Percentiles rank a stretch among this genome's conserved stretches.
phyloP scores from a whole-genome alignment of 2,888 invertebrate genomes.

The Creontiades dilutus region DNA sequence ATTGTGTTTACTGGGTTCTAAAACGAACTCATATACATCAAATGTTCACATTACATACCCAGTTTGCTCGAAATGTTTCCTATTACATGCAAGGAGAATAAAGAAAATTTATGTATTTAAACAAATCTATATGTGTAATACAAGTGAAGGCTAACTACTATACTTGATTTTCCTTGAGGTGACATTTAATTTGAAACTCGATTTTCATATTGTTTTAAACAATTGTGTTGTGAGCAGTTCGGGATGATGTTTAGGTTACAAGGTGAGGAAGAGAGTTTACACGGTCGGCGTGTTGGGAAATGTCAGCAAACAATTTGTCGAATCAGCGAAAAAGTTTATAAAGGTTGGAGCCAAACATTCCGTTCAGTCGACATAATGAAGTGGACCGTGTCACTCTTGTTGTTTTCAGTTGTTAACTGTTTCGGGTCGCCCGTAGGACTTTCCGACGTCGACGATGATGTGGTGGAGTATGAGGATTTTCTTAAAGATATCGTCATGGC shows the following conservation, averaged over 20 bases:
- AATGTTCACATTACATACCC: too few relatives aligned
- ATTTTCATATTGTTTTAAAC: too few relatives aligned
- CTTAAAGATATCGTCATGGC: slow-evolving; percentile 17
- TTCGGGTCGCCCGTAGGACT: neutral
- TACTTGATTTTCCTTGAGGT: too few relatives aligned
- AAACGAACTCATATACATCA: too few relatives aligned
- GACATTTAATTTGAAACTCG: too few relatives aligned
- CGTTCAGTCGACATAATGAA: slow-evolving; percentile 37
- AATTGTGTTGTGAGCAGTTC: neutral
- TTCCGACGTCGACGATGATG: neutral
- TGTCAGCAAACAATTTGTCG: slow-evolving; percentile 1
- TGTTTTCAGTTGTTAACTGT: neutral
- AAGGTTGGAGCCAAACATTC: slow-evolving; percentile 24
- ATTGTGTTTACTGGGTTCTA: too few relatives aligned
- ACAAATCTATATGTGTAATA: too few relatives aligned
- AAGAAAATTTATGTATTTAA: too few relatives aligned
- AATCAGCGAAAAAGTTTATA: slow-evolving; percentile 13
- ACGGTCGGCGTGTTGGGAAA: neutral
- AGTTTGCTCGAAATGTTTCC: too few relatives aligned
- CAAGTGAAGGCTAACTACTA: too few relatives aligned
- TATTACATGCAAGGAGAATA: too few relatives aligned
- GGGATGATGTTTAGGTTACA: neutral
- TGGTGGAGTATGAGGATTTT: slow-evolving; percentile 12
- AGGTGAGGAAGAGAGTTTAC: slow-evolving; percentile 25
- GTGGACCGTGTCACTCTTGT: slow-evolving; percentile 12